Percentiles rank a stretch among this genome's conserved stretches.
These are phyloP conservation scores for Hirtodrosophila histrioides DNA, from an alignment of 2,888 invertebrate genomes.

Conservation along the genomic window DNA sequence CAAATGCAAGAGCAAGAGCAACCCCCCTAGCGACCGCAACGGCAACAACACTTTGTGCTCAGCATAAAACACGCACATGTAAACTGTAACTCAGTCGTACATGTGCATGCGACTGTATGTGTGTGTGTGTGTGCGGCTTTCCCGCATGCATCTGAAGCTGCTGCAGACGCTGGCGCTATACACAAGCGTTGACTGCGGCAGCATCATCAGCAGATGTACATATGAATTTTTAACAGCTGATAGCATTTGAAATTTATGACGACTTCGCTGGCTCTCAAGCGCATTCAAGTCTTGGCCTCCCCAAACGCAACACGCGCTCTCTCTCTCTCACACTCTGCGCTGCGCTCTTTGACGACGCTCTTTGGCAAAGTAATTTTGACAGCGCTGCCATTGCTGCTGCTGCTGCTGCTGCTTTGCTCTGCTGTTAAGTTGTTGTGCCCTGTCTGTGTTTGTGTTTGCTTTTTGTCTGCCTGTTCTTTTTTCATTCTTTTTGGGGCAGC, in stretches of 20 bases:
- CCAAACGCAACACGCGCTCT: constrained; percentile 3
- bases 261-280: constrained; percentile 44
- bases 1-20: constrained; percentile 24
- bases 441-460: constrained; percentile 34
- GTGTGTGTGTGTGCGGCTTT: constrained; percentile 30
- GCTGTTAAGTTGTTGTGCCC: constrained; percentile 23
- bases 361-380: constrained; percentile 33
- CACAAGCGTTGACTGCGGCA: constrained; percentile 15
- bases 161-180: constrained; percentile 33
- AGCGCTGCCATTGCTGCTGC: constrained; percentile 12
- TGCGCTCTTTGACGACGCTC: constrained; percentile 41
- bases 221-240: constrained; percentile 70
- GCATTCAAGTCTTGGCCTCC: constrained; percentile 16
- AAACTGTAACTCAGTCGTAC: neutral
- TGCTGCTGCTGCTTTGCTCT: constrained; percentile 7
- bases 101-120: neutral
- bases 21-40: constrained; percentile 37
- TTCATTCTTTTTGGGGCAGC: neutral
- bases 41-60: constrained; percentile 46
- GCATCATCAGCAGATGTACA: constrained; percentile 55
- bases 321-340: constrained; percentile 11
- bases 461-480: constrained; percentile 20
- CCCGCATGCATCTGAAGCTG: constrained; percentile 45
- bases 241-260: constrained; percentile 70
- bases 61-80: constrained; percentile 25